phyloP scores from a whole-genome alignment of 2,113 vertebrate species.

The Lucifuga dentata region DNA sequence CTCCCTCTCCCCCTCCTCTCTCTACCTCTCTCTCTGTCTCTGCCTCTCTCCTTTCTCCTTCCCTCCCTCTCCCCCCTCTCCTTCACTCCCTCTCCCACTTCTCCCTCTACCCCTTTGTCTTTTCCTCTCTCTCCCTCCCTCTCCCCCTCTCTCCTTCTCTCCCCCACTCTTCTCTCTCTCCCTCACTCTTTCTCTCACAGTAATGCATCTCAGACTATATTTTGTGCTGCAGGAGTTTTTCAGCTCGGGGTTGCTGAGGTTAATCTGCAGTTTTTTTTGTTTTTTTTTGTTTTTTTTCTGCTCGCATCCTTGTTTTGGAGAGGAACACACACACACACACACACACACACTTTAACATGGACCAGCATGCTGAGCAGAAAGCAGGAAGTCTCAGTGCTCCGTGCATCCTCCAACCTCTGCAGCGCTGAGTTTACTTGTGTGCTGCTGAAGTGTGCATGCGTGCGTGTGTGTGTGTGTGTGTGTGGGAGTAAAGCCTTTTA shows the following conservation, averaged over 20 bases:
- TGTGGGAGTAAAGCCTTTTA: slow-evolving; percentile 16
- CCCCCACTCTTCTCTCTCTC: slow-evolving; percentile 6
- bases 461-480: neutral
- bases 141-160: neutral
- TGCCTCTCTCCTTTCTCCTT: too few relatives aligned
- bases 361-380: slow-evolving; percentile 29
- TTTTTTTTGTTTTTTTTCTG: slow-evolving; percentile 17
- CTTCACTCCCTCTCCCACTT: too few relatives aligned
- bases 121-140: too few relatives aligned
- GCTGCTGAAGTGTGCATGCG: neutral
- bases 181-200: slow-evolving; percentile 22
- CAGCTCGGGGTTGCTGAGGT: slow-evolving; percentile 41
- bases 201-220: slow-evolving; percentile 42
- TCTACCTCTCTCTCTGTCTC: too few relatives aligned
- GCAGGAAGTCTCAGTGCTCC: slow-evolving; percentile 26
- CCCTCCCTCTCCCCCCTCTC: too few relatives aligned
- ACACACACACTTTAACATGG: neutral
- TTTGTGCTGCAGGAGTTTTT: slow-evolving; percentile 48
- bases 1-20: too few relatives aligned
- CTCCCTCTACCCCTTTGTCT: too few relatives aligned
- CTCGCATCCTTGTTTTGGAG: slow-evolving; percentile 48
- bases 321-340: slow-evolving; percentile 6
- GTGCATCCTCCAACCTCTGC: neutral
- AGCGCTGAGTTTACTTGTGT: neutral
- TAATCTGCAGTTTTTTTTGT: slow-evolving; percentile 54